Evolutionary conservation across 2,797 vertebrate genomes (phyloP).

Genomic region (Heterohyrax brucei): DNA sequence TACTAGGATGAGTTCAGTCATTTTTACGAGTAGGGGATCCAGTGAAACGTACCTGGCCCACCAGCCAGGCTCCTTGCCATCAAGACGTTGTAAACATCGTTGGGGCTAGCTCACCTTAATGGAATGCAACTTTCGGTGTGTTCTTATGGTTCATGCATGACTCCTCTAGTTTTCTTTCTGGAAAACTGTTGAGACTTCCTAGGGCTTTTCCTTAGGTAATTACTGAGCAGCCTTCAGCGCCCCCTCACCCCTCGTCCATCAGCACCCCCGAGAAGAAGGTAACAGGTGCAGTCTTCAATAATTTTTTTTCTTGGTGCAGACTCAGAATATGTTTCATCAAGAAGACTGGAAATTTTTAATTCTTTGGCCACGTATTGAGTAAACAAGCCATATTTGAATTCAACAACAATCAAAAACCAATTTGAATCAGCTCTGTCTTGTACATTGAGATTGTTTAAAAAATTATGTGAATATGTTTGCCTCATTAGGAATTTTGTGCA

Average conservation of each 20-base stretch:
- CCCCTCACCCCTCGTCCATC: fast-evolving
- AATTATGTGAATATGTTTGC: conserved; percentile 34
- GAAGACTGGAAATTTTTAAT: not conserved
- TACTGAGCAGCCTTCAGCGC: not conserved
- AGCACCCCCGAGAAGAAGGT: not conserved
- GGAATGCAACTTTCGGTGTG: conserved; percentile 15
- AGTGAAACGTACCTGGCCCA: not conserved
- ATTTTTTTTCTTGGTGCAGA: not conserved
- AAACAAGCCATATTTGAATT: conserved; percentile 10
- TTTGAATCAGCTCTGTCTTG: conserved; percentile 65
- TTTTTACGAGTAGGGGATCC: not conserved
- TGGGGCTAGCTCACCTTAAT: not conserved
- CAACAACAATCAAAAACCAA: not conserved
- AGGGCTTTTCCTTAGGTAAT: conserved; percentile 45
- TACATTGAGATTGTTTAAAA: conserved; percentile 11
- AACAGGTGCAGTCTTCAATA: conserved; percentile 71
- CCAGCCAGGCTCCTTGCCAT: not conserved
- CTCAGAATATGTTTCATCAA: conserved; percentile 16
- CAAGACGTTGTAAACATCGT: not conserved
- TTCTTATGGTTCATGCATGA: conserved; percentile 9
- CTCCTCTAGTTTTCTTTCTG: conserved; percentile 63
- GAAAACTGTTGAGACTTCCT: conserved; percentile 49
- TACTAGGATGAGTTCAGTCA: not conserved
- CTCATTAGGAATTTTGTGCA: conserved; percentile 59
- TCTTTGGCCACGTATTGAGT: conserved; percentile 27